Evolutionary conservation across 1,140 invertebrate genomes (phyloP), one percentile per base, ranked within the genome.

Genomic region (Maniola jurtina): DNA sequence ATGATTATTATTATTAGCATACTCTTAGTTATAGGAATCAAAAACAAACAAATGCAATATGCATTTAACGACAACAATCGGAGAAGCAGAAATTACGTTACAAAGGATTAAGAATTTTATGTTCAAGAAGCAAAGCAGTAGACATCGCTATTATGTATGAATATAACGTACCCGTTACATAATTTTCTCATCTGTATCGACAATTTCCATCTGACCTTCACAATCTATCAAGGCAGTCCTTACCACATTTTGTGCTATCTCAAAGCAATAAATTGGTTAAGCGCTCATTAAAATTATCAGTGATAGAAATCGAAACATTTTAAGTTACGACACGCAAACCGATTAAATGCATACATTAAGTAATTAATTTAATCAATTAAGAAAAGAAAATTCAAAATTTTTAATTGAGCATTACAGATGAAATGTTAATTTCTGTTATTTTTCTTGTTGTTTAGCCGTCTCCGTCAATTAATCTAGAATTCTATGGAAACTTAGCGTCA

Each of bases 401-500:
- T 42, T 42, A 42, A n/a, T 42, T 13, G n/a, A 9, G 38, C 38
- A 9, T 1, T 38, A 11, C 2, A 38, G 38, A 11, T 9, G 1
- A 38, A 38, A 9, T 38, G 38, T 38, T 38, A 9, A 38, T 38
- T 6, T 38, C 7, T 11, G 10, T 25, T 38, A 6, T 38, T 9
- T 56, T 61, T 52, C 45, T 16, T 45, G 36, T 25, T 14, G 15
- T 47, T 10, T 55, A 71, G 67, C 65, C 67, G n/a, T 73, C 72
- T 13, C 69, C 69, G 48, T 58, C 86, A 63, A 87, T 89, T 68
- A 89, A 86, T 71, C 63, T 90, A 71, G 86, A 90, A 69, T 86
- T 83, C 83, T 83, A 88, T 83, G 76, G 91, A 73, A 84, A 80
- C 80, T 65, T 89, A 69, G 77, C 80, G 0, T 87, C 88, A 3